Evolutionary conservation across 1,140 invertebrate genomes (phyloP).

Genomic region (Lerema accius): DNA sequence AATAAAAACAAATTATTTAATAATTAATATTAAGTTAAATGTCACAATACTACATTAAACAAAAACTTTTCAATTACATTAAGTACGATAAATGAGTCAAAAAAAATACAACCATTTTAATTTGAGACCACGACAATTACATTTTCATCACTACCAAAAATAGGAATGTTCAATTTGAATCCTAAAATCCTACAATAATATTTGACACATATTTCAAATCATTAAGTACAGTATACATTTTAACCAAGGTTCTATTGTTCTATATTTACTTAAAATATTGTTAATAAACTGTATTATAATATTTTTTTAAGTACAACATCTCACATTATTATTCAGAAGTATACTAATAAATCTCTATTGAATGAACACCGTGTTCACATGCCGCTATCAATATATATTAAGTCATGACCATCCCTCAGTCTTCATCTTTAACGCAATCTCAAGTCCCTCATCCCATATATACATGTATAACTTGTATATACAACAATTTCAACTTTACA

Average conservation of each 20-base stretch:
- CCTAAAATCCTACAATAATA: conserved; percentile 21
- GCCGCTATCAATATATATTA: conserved; percentile 6
- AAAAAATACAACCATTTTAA: conserved; percentile 35
- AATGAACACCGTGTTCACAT: too few relatives aligned
- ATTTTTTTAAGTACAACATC: too few relatives aligned
- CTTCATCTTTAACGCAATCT: conserved; percentile 58
- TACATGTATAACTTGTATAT: conserved; percentile 35
- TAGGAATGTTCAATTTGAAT: conserved; percentile 60
- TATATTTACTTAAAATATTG: too few relatives aligned
- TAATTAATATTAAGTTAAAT: too few relatives aligned
- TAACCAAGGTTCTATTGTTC: too few relatives aligned
- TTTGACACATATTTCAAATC: conserved; percentile 1
- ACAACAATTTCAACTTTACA: neutral
- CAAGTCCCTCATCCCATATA: conserved; percentile 29
- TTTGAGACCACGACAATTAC: conserved; percentile 40
- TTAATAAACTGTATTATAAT: too few relatives aligned
- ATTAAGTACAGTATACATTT: conserved; percentile 2
- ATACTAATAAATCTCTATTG: too few relatives aligned
- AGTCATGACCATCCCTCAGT: conserved; percentile 67
- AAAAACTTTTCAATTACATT: too few relatives aligned
- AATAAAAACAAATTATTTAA: too few relatives aligned
- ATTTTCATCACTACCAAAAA: conserved; percentile 32
- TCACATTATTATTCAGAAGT: too few relatives aligned
- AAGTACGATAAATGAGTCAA: too few relatives aligned
- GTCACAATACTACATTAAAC: neutral